Conservation (phyloP, 2,888 invertebrate genomes). For the Rhorus exstirpatorius region DNA sequence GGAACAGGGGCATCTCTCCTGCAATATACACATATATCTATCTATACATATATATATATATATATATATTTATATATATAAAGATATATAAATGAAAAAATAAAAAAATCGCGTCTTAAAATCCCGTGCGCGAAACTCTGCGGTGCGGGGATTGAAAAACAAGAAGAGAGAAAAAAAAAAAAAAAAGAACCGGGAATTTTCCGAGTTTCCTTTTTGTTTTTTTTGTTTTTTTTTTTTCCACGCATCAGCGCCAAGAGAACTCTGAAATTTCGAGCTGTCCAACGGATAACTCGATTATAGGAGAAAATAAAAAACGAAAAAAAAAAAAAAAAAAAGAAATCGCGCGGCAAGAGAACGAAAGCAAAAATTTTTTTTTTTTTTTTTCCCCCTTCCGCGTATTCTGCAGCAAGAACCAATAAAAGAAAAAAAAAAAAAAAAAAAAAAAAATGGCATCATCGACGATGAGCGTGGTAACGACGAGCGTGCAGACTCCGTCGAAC, state of each 20-base stretch:
- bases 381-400: too few species aligned
- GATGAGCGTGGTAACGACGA: slow-evolving; percentile 79
- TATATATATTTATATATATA: slow-evolving; percentile 36
- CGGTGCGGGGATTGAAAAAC: slow-evolving; percentile 27
- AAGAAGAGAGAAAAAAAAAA: too few species aligned
- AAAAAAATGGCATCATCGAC: slow-evolving; percentile 82
- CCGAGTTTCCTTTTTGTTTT: slow-evolving; percentile 14
- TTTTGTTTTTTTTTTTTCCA: slow-evolving; percentile 24
- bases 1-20: slow-evolving; percentile 44
- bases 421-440: neutral
- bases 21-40: slow-evolving; percentile 43
- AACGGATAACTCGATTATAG: slow-evolving; percentile 27
- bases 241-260: neutral
- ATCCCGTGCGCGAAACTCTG: slow-evolving; percentile 35
- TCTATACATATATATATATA: slow-evolving; percentile 23
- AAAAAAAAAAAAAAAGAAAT: too few species aligned
- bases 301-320: neutral
- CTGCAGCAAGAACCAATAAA: neutral
- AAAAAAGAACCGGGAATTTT: too few species aligned
- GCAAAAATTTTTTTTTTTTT: slow-evolving; percentile 2
- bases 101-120: slow-evolving; percentile 12
- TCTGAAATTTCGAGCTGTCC: slow-evolving; percentile 20
- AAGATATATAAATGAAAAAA: slow-evolving; percentile 13
- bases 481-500: slow-evolving; percentile 76
- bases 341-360: too few species aligned